phyloP scores from a whole-genome alignment of 2,888 invertebrate genomes.

The Lacanobia oleracea region DNA sequence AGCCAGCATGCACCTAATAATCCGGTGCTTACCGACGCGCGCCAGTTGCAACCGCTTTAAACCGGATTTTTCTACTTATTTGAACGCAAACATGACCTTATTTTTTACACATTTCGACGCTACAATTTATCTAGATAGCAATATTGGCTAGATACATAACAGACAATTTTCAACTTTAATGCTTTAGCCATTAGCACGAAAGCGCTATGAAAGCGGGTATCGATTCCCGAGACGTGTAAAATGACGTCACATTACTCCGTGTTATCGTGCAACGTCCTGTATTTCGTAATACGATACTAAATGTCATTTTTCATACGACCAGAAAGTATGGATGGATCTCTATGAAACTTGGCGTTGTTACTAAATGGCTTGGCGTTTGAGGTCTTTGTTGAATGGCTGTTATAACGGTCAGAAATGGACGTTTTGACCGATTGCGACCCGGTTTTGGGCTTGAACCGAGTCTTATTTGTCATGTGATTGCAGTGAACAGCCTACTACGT shows the following conservation, averaged over 20 bases:
- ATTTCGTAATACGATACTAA: slow-evolving; percentile 65
- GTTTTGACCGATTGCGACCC: slow-evolving; percentile 71
- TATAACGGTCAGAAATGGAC: slow-evolving; percentile 62
- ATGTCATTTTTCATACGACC: slow-evolving; percentile 62
- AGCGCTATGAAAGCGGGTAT: slow-evolving; percentile 38
- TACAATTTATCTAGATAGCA: slow-evolving; percentile 57
- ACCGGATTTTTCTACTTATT: slow-evolving; percentile 67
- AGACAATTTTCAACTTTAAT: slow-evolving; percentile 51
- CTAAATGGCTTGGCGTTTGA: slow-evolving; percentile 7
- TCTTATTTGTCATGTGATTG: slow-evolving; percentile 66
- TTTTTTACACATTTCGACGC: slow-evolving; percentile 61
- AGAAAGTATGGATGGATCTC: slow-evolving; percentile 49
- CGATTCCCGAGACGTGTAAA: slow-evolving; percentile 60
- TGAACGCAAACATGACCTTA: slow-evolving; percentile 64
- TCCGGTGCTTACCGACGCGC: slow-evolving; percentile 64
- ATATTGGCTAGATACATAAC: slow-evolving; percentile 49
- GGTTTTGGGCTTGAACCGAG: slow-evolving; percentile 64
- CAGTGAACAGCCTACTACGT: slow-evolving; percentile 55
- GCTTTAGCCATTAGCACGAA: slow-evolving; percentile 27
- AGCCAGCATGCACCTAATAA: slow-evolving; percentile 68
- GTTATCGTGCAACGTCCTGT: slow-evolving; percentile 66
- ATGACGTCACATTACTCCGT: slow-evolving; percentile 67
- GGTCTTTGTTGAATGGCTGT: slow-evolving; percentile 53
- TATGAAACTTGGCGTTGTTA: slow-evolving; percentile 12
- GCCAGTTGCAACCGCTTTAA: slow-evolving; percentile 60